Evolutionary conservation across 2,888 invertebrate genomes (phyloP), one percentile per base, ranked within the genome.

Genomic region (Polydrusus tereticollis): DNA sequence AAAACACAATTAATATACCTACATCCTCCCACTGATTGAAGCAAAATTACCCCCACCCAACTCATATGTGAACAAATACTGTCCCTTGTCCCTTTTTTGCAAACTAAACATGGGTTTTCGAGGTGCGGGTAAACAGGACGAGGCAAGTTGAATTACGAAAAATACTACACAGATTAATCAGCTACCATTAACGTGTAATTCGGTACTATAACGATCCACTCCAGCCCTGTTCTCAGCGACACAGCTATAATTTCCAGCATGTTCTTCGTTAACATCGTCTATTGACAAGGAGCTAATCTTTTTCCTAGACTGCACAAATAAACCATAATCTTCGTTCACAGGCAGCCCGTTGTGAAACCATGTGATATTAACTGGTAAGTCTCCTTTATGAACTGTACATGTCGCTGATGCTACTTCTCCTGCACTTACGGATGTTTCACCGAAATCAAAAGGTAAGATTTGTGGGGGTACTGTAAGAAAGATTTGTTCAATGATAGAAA

Each of bases 221-320:
- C 93, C 94, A 38, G 92, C 93, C 78, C 86, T 86, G 85, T 93
- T 94, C 60, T 85, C 86, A 21, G 90, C 93, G 62, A 88, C 87
- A 82, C 94, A 94, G 41, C 92, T 93, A 81, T 93, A 94, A 81
- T 90, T 88, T 70, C 94, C 94, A 76, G 91, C 90, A 83, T 94
- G 93, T 68, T 88, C 88, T 77, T 90, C 91, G 81, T 89, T 90
- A 76, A 92, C 93, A 73, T 89, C 88, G 79, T 92, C 91, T 81
- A 94, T 91, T 82, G 88, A 91, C 82, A 90, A 88, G 77, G 88
- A 88, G 81, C 91, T 92, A 78, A 91, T 90, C 83, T 89, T 86
- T 69, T 88, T 85, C 52, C 87, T 83, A 78, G 86, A 82, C 38
- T 88, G 86, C 62, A 88, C 85, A 10, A 88, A 79, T 88, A 87